Percentiles rank a stretch among this genome's conserved stretches.
These are phyloP conservation scores for Marmota flaviventris DNA, from an alignment of 2,113 vertebrate genomes.

Conservation along the genomic window DNA sequence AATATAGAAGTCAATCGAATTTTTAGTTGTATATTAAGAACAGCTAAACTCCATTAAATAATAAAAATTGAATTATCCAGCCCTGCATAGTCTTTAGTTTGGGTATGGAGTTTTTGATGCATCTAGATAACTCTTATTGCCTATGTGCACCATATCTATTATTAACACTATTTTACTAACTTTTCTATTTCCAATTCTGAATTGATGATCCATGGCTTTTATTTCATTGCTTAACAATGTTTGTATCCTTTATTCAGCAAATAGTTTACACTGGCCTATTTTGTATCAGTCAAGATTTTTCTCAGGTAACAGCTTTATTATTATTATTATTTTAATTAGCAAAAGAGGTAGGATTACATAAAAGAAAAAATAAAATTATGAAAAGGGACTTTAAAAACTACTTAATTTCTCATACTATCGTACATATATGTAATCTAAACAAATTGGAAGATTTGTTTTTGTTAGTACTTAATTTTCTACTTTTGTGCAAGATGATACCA, in stretches of 20 bases:
- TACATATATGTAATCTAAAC: conserved; percentile 29
- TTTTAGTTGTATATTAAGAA: conserved; percentile 78
- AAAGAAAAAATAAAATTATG: conserved; percentile 70
- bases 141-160: conserved; percentile 78
- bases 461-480: conserved; percentile 3
- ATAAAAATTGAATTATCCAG: conserved; percentile 40
- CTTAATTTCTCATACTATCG: conserved; percentile 9
- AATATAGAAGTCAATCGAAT: conserved; percentile 70
- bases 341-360: conserved; percentile 75
- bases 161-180: conserved; percentile 75
- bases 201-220: conserved; percentile 85
- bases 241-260: conserved; percentile 86
- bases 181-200: conserved; percentile 83
- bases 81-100: conserved; percentile 70
- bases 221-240: conserved; percentile 85
- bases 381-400: conserved; percentile 60
- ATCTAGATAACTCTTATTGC: conserved; percentile 78
- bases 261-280: conserved; percentile 87
- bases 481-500: not conserved
- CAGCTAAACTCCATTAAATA: conserved; percentile 57
- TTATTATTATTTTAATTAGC: conserved; percentile 74
- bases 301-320: conserved; percentile 83
- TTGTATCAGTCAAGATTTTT: conserved; percentile 84
- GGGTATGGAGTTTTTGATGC: conserved; percentile 76
- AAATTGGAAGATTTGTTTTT: conserved; percentile 59